Conservation (phyloP, 2,113 vertebrate genomes). For the Cairina moschata region DNA sequence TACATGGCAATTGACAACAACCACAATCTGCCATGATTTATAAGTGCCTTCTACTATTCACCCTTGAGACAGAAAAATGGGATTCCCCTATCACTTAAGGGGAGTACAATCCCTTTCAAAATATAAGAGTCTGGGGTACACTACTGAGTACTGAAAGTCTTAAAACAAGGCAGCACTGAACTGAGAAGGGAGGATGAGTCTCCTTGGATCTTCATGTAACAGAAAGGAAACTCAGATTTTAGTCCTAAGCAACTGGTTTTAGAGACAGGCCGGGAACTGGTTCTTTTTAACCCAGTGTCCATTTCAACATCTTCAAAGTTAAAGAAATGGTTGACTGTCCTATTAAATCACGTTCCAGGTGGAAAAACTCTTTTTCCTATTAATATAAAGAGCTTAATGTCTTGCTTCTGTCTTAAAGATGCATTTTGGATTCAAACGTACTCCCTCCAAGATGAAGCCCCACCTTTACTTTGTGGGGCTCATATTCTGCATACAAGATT, state of each 20-base stretch:
- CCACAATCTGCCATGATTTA: not conserved
- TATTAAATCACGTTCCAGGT: not conserved
- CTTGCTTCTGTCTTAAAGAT: too few species aligned
- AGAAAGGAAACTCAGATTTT: not conserved
- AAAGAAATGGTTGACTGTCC: not conserved
- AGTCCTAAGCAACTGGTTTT: not conserved
- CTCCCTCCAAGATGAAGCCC: not conserved
- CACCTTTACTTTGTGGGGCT: not conserved
- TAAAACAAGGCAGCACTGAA: not conserved
- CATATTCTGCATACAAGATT: not conserved
- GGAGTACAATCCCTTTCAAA: not conserved
- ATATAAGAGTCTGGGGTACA: not conserved
- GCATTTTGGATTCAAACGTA: not conserved
- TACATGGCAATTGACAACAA: not conserved
- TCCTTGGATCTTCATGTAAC: not conserved
- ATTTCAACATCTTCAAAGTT: not conserved
- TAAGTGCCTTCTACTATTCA: not conserved
- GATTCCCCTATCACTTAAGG: not conserved
- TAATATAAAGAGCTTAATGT: not conserved
- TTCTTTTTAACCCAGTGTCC: not conserved
- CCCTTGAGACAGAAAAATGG: not conserved
- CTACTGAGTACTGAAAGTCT: not conserved
- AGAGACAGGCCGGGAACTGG: not conserved
- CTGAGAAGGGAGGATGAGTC: not conserved
- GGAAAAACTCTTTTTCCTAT: not conserved